Base-by-base conservation (phyloP, 1,140 invertebrate species). In the Diprion similis region DNA sequence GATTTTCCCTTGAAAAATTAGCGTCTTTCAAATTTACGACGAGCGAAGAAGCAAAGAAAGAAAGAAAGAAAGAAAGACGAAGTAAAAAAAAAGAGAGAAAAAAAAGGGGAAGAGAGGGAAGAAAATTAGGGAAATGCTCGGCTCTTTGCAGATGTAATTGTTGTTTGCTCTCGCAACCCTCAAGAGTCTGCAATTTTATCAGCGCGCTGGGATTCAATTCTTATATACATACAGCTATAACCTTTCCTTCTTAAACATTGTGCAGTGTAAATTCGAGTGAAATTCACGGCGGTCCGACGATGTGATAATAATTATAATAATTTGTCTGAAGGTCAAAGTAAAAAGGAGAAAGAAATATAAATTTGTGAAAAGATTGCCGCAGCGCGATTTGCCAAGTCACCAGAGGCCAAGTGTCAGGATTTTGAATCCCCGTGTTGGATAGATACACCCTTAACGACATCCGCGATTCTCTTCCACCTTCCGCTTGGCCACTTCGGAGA, bases 1-100 rank as follows among this genome's bases (percentile, higher is more conserved):
- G 51, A 59, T 59, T 59, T 59, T 59, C 51, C n/a, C n/a, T 59
- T 59, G 48, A 72, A 73, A 73, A 73, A 66, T 69, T 70, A 66
- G 66, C 59, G 48, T 64, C 68, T 73, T 73, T 70, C 65, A n/a
- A 59, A 24, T 45, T 65, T 66, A 24, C 66, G 72, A 66, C 47
- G 47, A 66, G 18, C 67, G 13, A 17, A 65, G 46, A 71, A 45
- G 17, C 59, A 46, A 46, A 45, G 10, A 46, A 19, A 10, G 17
- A 45, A 51, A 45, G 71, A 64, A 19, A 65, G 8, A 68, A 7
- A 8, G 66, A 68, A 8, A 51, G 24, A 70, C 8, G 46, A 70
- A n/a, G 48, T n/a, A 71, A 48, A 71, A 71, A 17, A 59, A 24
- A 59, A 46, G 37, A 24, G 46, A 46, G 37, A n/a, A 4, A 11